These are phyloP conservation scores for Zeuzera pyrina DNA, from an alignment of 2,888 invertebrate species.

Conservation along the genomic window DNA sequence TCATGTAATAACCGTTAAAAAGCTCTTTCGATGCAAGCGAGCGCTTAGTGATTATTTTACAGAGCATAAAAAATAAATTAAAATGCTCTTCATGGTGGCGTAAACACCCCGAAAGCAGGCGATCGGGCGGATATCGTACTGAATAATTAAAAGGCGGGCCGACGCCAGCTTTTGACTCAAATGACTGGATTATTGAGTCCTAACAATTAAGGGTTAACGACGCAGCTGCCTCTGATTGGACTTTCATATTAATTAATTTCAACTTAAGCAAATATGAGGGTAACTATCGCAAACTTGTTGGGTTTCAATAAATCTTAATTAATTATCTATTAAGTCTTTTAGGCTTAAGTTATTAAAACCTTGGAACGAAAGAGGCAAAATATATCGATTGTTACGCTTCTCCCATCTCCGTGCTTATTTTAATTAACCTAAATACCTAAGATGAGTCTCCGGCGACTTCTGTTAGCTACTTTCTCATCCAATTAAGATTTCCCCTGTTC, in stretches of 20 bases:
- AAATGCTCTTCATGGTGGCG: slow-evolving; percentile 15
- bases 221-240: slow-evolving; percentile 35
- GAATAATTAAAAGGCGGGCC: slow-evolving; percentile 45
- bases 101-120: slow-evolving; percentile 24
- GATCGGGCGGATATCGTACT: slow-evolving; percentile 32
- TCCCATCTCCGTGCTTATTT: no score
- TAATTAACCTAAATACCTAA: no score
- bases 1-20: no score
- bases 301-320: slow-evolving; percentile 13
- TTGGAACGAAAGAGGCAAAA: no score
- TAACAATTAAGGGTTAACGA: slow-evolving; percentile 45
- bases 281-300: slow-evolving; percentile 16
- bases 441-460: neutral
- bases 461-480: no score
- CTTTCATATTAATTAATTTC: slow-evolving; percentile 38
- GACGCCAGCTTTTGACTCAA: slow-evolving; percentile 22
- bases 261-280: slow-evolving; percentile 25
- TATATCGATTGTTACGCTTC: no score
- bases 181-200: slow-evolving; percentile 43
- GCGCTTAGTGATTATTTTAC: slow-evolving; percentile 9
- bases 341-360: no score
- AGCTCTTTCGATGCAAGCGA: neutral
- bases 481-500: no score
- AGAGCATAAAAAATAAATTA: slow-evolving; percentile 19
- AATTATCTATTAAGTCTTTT: slow-evolving; percentile 10